Evolutionary conservation across 2,797 vertebrate genomes (phyloP), one percentile per base, ranked within the genome.

Genomic region (Schizopygopsis pylzovi): DNA sequence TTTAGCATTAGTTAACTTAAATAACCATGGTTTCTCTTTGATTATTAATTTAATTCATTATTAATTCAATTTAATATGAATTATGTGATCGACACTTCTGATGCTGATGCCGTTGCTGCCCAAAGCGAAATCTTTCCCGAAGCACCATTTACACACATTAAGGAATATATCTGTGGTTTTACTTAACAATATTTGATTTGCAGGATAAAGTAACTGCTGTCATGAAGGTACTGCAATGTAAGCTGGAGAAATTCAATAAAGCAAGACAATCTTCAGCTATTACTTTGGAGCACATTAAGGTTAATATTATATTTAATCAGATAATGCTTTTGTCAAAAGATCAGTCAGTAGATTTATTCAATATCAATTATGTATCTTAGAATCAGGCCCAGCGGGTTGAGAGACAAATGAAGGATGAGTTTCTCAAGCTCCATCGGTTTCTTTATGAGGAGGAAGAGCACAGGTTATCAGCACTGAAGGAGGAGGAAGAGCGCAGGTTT

Each of bases 391-490:
- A 88, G 85, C 81, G 91, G 18, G 92, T 92, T 10, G 90, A 93
- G 73, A 89, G 18, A 39, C 20, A 65, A 54, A 95, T 95, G n/a
- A 94, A 90, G 73, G 88, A 73, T 16, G 92, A 94, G 83, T 96
- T 96, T 61, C 86, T 93, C 83, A 85, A 93, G 88, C 93, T 95
- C 33, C 94, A 92, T 83, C 90, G 92, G 87, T 84, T 92, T 73
- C 93, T 96, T 39, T 7, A 82, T 16, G 76, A 91, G 1, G 93
- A 95, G 22, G 95, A 96, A 86, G 89, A 88, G 0, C 86, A 41
- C 72, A 92, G 92, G 70, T 83, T 94, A 47, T 91, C 90, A 2
- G 93, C 89, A 1, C 88, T 96, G 45, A 94, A 91, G 54, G 90
- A 88, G 33, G 95, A 95, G 47, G 94, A 94, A 87, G 91, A 93